These are phyloP conservation scores for Lepeophtheirus nordmannii DNA, from an alignment of 2,888 invertebrate species.

Conservation along the genomic window DNA sequence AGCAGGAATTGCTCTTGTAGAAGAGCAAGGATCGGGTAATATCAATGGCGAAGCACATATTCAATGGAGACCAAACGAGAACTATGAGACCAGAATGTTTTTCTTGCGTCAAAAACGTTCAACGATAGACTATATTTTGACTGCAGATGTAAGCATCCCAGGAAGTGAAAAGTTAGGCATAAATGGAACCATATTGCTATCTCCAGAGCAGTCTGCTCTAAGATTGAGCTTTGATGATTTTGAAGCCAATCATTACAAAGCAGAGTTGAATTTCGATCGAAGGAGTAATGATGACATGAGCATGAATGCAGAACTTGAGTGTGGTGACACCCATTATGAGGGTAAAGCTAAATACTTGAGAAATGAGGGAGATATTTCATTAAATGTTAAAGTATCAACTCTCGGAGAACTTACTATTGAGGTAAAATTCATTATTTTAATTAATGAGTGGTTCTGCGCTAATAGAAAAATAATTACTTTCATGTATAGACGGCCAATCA, in stretches of 20 bases:
- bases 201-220: not conserved
- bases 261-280: not conserved
- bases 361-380: not conserved
- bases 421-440: not conserved
- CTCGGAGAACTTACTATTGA: not conserved
- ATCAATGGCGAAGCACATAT: not conserved
- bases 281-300: not conserved
- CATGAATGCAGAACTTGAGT: not conserved
- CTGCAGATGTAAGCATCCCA: not conserved
- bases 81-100: not conserved
- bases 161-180: not conserved
- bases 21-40: not conserved
- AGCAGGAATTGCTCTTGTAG: not conserved
- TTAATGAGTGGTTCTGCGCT: not conserved
- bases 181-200: not conserved
- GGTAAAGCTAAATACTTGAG: not conserved
- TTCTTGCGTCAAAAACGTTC: not conserved
- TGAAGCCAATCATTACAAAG: not conserved
- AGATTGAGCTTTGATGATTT: not conserved
- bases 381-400: not conserved
- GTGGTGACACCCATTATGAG: not conserved
- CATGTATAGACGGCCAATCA: not conserved
- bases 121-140: not conserved
- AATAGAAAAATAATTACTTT: not conserved
- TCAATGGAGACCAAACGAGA: not conserved